Evolutionary conservation across 2,888 invertebrate genomes (phyloP).

Genomic region (Timema podura): DNA sequence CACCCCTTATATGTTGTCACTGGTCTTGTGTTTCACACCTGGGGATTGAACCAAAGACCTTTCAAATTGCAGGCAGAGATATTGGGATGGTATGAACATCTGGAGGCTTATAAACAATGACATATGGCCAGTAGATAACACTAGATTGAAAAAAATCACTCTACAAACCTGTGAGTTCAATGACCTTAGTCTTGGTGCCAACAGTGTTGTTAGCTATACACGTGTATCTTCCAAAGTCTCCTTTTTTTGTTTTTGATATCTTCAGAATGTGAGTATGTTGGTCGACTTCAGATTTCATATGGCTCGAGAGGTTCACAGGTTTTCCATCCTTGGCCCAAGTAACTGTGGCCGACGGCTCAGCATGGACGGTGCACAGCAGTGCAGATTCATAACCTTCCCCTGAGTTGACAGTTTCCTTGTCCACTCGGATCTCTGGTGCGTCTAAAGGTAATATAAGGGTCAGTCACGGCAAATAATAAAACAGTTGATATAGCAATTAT

Average conservation of each 20-base stretch:
- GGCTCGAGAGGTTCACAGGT: neutral
- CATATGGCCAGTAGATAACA: too few species aligned
- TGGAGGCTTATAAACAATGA: too few species aligned
- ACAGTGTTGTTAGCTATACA: constrained; percentile 45
- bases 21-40: too few species aligned
- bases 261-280: constrained; percentile 34
- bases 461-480: too few species aligned
- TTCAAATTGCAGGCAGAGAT: too few species aligned
- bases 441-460: neutral
- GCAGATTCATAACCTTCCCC: neutral
- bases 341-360: neutral
- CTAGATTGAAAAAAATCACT: too few species aligned
- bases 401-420: constrained; percentile 2
- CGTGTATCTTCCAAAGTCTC: constrained; percentile 46
- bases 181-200: constrained; percentile 39
- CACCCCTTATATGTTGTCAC: too few species aligned
- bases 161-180: constrained; percentile 38
- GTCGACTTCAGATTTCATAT: neutral
- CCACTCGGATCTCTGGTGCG: neutral
- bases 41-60: too few species aligned
- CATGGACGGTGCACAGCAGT: neutral
- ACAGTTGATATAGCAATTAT: too few species aligned
- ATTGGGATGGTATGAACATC: too few species aligned
- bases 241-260: constrained; percentile 39
- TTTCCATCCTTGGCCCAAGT: constrained; percentile 3